phyloP scores from a whole-genome alignment of 2,113 vertebrate genomes.

The Crotalus viridis region DNA sequence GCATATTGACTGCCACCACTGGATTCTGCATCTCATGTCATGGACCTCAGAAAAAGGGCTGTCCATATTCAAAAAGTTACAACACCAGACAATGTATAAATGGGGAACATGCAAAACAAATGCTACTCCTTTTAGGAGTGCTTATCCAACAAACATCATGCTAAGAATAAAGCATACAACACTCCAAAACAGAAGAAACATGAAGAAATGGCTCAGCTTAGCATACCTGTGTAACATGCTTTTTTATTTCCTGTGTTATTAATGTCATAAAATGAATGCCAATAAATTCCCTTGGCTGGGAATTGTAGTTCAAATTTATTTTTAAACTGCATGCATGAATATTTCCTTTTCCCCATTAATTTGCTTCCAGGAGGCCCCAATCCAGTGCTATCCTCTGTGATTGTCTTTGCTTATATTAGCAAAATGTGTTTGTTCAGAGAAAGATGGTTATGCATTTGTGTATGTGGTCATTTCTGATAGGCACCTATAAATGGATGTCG shows the following conservation, averaged over 20 bases:
- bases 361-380: not conserved
- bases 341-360: not conserved
- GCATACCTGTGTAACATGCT: not conserved
- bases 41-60: not conserved
- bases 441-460: fast-evolving
- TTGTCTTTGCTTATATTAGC: not conserved
- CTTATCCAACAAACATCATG: not conserved
- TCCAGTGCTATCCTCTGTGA: not conserved
- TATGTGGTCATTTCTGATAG: slow-evolving; percentile 60
- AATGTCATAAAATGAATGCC: not conserved
- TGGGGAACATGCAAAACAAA: not conserved
- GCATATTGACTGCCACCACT: not conserved
- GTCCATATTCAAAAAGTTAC: not conserved
- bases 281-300: not conserved
- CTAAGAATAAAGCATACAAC: not conserved
- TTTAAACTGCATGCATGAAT: not conserved
- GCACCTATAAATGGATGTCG: slow-evolving; percentile 94
- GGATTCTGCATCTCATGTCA: not conserved
- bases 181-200: not conserved
- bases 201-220: not conserved
- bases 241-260: not conserved
- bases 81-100: not conserved
- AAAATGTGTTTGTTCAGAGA: not conserved
- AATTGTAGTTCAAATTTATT: not conserved
- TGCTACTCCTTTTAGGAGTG: not conserved